Evolutionary conservation across 2,797 vertebrate species (phyloP).

Genomic region (Aythya fuligula): DNA sequence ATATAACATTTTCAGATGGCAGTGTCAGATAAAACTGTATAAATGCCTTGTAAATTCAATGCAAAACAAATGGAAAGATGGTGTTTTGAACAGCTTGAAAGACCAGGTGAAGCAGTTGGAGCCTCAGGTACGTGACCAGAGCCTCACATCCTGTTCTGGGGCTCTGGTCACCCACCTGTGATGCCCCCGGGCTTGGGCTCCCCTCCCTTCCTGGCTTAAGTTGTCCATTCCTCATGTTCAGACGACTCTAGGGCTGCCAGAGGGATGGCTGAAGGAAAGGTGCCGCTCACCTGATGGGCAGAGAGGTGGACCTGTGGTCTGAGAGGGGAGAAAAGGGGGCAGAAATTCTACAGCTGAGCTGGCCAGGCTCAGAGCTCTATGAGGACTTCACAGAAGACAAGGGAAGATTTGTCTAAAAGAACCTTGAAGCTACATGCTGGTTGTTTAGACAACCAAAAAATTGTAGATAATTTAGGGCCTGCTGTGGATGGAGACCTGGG

Average conservation of each 20-base stretch:
- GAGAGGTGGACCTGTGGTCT: not conserved
- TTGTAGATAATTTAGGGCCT: not conserved
- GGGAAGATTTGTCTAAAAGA: not conserved
- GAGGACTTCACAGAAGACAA: not conserved
- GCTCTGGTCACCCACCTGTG: accelerated
- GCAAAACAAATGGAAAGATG: not conserved
- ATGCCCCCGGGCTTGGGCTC: not conserved
- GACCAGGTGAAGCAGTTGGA: not conserved
- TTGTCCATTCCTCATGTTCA: accelerated
- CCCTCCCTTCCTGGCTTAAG: not conserved
- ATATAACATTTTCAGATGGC: not conserved
- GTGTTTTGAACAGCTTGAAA: not conserved
- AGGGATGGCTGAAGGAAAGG: not conserved
- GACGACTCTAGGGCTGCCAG: not conserved
- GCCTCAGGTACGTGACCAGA: not conserved
- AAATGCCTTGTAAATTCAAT: not conserved
- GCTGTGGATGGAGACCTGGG: not conserved
- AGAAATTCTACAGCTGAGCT: not conserved
- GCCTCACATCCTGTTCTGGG: not conserved
- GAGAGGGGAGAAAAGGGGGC: not conserved
- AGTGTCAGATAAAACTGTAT: not conserved
- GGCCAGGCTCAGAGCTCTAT: not conserved
- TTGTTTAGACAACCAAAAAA: not conserved
- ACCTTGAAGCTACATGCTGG: not conserved
- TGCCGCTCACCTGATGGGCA: not conserved